These are phyloP conservation scores for Nephrotoma guestfalica DNA, from an alignment of 2,888 invertebrate genomes.

Conservation along the genomic window DNA sequence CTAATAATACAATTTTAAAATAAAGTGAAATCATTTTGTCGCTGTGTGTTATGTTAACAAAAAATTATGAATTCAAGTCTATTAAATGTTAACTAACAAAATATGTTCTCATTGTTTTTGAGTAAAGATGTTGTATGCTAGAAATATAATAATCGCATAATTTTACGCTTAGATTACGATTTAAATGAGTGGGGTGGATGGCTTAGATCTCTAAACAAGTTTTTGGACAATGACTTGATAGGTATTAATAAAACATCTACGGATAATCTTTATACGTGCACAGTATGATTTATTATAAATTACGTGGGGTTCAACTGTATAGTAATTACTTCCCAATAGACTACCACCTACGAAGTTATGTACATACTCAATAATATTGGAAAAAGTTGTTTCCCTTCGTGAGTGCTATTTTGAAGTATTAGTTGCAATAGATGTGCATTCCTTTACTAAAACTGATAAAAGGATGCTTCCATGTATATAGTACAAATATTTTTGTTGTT, in stretches of 20 bases:
- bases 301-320: neutral
- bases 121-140: neutral
- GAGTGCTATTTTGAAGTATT: neutral
- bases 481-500: too few relatives aligned
- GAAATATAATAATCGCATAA: neutral
- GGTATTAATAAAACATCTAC: neutral
- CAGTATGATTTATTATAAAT: neutral
- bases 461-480: too few relatives aligned
- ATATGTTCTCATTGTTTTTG: neutral
- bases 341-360: neutral
- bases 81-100: neutral
- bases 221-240: neutral
- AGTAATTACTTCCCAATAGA: neutral
- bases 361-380: neutral
- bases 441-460: neutral
- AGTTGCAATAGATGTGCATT: neutral
- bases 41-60: neutral
- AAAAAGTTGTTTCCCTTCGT: neutral
- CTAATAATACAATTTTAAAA: neutral
- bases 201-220: neutral
- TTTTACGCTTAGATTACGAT: neutral
- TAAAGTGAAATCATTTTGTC: neutral
- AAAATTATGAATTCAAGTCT: neutral
- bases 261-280: neutral
- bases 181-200: neutral